phyloP scores from a whole-genome alignment of 2,113 vertebrate genomes.

The Bubo blakistoni region DNA sequence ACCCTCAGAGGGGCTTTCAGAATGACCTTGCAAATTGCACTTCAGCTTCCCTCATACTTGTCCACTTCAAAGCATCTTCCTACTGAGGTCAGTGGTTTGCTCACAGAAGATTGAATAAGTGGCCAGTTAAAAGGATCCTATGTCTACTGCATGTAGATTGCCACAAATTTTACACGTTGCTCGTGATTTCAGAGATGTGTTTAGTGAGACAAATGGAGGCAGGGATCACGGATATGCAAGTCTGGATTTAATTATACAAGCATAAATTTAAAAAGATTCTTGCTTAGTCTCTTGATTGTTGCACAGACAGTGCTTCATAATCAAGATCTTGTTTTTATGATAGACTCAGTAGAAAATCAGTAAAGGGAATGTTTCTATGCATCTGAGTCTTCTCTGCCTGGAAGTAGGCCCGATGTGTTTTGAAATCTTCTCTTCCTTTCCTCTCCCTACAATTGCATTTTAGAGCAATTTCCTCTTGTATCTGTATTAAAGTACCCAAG shows the following conservation, averaged over 20 bases:
- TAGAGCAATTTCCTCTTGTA: background rate
- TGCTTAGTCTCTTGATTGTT: background rate
- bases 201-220: background rate
- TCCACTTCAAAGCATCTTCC: background rate
- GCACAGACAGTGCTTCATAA: background rate
- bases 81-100: background rate
- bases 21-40: background rate
- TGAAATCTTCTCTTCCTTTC: background rate
- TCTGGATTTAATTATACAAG: background rate
- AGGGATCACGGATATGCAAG: background rate
- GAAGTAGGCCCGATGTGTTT: background rate
- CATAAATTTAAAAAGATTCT: background rate
- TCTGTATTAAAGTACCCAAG: background rate
- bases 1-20: background rate
- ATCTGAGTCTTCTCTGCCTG: background rate
- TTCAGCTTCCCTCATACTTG: accelerated
- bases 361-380: background rate
- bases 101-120: background rate
- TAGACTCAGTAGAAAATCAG: background rate
- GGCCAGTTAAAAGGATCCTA: background rate
- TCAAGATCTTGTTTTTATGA: background rate
- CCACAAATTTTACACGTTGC: background rate
- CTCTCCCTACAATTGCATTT: background rate
- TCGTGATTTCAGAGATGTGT: background rate
- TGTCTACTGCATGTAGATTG: background rate